A percentile compares a stretch with the other conserved stretches of the same genome.
phyloP scores from a whole-genome alignment of 2,888 invertebrate genomes.

The Ochropleura leucogaster region DNA sequence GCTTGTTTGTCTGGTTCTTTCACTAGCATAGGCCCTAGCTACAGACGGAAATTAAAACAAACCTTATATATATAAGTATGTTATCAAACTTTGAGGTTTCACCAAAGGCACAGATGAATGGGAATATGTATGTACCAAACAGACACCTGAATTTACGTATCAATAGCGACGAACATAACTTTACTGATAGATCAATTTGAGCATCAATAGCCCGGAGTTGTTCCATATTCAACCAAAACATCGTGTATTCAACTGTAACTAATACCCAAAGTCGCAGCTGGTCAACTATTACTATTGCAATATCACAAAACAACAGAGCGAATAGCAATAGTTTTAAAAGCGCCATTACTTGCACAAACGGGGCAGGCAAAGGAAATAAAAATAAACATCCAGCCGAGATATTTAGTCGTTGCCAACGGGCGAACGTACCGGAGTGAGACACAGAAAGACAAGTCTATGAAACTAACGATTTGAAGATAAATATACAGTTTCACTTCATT shows the following conservation, averaged over 20 bases:
- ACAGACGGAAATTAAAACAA: neutral
- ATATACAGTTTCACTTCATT: neutral
- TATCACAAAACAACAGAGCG: conserved; percentile 55
- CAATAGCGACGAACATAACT: neutral
- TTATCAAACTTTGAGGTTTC: neutral
- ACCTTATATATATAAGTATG: no score
- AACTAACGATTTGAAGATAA: neutral
- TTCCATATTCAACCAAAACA: neutral
- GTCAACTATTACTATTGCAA: conserved; percentile 38
- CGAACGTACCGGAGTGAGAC: neutral
- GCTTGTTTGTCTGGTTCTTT: neutral
- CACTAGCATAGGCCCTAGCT: no score
- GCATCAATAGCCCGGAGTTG: neutral
- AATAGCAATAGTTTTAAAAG: conserved; percentile 63
- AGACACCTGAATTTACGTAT: neutral
- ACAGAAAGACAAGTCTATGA: conserved; percentile 34
- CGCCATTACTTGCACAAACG: conserved; percentile 64
- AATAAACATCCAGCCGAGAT: conserved; percentile 59
- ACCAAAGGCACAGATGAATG: neutral
- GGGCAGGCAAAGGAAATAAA: conserved; percentile 60
- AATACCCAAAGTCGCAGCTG: conserved; percentile 49
- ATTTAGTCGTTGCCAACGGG: conserved; percentile 57
- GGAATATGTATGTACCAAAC: neutral
- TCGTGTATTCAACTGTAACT: neutral
- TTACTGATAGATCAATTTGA: conserved; percentile 2